Evolutionary conservation across 2,888 invertebrate genomes (phyloP), one percentile per base, ranked within the genome.

Genomic region (Acrobasis consociella): DNA sequence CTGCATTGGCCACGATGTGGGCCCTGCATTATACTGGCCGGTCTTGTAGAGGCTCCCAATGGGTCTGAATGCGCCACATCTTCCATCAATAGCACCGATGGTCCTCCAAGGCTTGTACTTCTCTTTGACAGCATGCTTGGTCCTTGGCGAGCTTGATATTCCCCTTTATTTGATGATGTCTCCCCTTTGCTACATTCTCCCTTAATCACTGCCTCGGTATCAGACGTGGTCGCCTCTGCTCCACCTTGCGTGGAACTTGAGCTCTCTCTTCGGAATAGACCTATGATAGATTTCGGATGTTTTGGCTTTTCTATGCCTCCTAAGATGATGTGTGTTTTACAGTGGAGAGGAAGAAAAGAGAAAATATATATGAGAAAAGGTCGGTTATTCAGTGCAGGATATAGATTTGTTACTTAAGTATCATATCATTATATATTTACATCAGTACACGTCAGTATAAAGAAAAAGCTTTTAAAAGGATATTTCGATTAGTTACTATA

Each of bases 271-370:
- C 97, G 94, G 91, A 97, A 97, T 69, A 97, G 94, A 89, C 97
- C 97, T 94, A 97, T 97, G 89, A 97, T 97, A 88, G 97, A 97
- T 90, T 96, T 96, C 75, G 95, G 94, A 91, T 94, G 94, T 92
- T 96, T 95, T 87, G 97, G 96, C 93, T 97, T 96, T 89, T 97
- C 96, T 88, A 97, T 95, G 80, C 97, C 97, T 93, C 97, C 97
- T 96, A 78, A 64, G 69, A 74, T 76, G 72, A 73, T 72, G 73
- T 64, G 67, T 76, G 67, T 75, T 67, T 67, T 70, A 76, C 64
- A 75, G 77, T 64, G 77, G 77, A 71, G 72, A 65, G 83, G 76
- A 74, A 67, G 72, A 81, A 75, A 74, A 81, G 75, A 83, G 77
- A 81, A 80, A 80, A 84, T 77, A 71, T 68, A 77, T 80, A 80